Evolutionary conservation across 1,140 invertebrate species (phyloP), one percentile per base, ranked within the genome.

Genomic region (Ericerus pela): DNA sequence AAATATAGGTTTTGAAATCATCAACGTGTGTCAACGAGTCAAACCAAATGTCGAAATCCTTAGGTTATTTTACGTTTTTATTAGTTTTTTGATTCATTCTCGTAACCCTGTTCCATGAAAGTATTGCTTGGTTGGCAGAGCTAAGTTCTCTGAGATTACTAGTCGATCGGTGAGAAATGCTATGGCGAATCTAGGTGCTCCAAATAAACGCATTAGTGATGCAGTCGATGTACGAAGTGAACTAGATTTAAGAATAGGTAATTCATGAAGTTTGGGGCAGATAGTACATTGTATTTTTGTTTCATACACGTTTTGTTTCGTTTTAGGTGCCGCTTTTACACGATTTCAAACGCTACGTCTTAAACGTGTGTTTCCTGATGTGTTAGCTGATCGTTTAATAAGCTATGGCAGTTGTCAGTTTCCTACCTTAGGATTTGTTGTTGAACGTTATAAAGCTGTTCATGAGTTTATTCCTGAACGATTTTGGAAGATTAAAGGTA

Each of bases 381-480:
- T 78, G 62, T 71, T 90, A 51, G 69, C 77, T 1, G 77, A 87
- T 28, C 80, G 84, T 67, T 68, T 99, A 0, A 86, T 99, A 24
- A 98, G 94, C 70, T 95, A 99, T 72, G 96, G 96, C 1, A 91
- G 87, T 51, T 98, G 95, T 69, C 95, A 98, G 65, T 97, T 97
- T 71, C 94, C 94, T 30, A 97, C 95, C 1, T 70, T 97, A 29
- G 95, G 94, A 12, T 98, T 98, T 77, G 91, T 97, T 22, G 93
- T 96, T 0, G 92, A 97, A 68, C 75, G 94, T 51, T 97, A 85
- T 65, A 81, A 90, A 63, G 85, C 89, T 16, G 85, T 93, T 59
- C 79, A 93, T 70, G 79, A 79, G 57, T 97, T 97, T 71, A 78
- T 93, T 5, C 70, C 85, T 1, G 89, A 97, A 72, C 71, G 77